Evolutionary conservation across 1,140 invertebrate species (phyloP).

Genomic region (Andricus grossulariae): DNA sequence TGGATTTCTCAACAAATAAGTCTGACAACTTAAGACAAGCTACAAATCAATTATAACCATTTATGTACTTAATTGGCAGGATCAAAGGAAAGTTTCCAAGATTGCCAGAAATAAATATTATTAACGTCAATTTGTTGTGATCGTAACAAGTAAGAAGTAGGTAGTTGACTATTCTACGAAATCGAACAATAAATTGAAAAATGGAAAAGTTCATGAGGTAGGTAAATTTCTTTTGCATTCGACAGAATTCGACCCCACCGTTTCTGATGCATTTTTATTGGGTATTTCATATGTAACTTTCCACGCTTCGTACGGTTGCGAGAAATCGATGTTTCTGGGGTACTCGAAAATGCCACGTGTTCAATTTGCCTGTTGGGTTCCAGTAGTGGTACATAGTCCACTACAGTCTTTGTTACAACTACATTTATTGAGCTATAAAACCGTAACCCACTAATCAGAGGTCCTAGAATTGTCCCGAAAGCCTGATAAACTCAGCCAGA

Average conservation of each 20-base stretch:
- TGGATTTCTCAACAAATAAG: too few species aligned
- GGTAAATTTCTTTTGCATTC: background rate
- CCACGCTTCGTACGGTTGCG: background rate
- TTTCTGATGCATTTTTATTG: conserved; percentile 18
- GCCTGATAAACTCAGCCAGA: background rate
- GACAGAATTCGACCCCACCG: background rate
- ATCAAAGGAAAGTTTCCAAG: too few species aligned
- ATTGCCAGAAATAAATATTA: too few species aligned
- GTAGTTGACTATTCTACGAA: background rate
- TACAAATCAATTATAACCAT: too few species aligned
- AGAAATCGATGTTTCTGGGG: background rate
- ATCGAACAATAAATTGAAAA: conserved; percentile 3
- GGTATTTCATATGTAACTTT: background rate
- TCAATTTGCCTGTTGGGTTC: conserved; percentile 10
- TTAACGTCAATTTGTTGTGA: background rate
- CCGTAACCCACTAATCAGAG: conserved; percentile 3
- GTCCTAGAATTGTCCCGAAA: background rate
- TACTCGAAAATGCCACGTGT: conserved; percentile 4
- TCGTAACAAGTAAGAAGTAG: conserved; percentile 2
- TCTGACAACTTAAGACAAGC: too few species aligned
- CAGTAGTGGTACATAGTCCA: background rate
- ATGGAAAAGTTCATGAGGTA: background rate
- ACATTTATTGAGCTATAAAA: conserved; percentile 25
- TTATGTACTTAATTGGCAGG: too few species aligned
- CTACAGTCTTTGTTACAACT: conserved; percentile 7